Percentiles rank a stretch among this genome's conserved stretches.
Conservation (phyloP, 2,113 vertebrate species). For the Lagenorhynchus albirostris region DNA sequence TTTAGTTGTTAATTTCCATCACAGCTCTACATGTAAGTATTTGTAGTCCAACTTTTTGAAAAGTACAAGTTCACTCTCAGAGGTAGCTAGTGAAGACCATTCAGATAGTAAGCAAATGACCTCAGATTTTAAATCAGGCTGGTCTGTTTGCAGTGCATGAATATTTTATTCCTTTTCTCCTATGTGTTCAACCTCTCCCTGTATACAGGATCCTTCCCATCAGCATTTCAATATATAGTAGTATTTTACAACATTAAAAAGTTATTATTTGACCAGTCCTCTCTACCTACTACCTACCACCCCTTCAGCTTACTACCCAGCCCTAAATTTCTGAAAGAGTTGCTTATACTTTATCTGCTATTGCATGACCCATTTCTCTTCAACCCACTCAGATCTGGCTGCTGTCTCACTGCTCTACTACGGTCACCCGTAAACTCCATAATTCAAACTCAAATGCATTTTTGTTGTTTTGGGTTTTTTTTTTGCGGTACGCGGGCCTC, state of each 20-base stretch:
- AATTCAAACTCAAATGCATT: not conserved
- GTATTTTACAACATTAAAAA: not conserved
- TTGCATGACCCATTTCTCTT: not conserved
- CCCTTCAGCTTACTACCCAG: not conserved
- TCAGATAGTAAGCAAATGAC: not conserved
- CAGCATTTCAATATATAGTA: not conserved
- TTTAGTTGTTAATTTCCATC: not conserved
- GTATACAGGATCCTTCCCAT: not conserved
- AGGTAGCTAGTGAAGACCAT: not conserved
- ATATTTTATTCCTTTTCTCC: not conserved
- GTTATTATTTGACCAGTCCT: not conserved
- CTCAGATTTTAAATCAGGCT: not conserved
- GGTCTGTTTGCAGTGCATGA: not conserved
- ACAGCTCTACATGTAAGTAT: not conserved
- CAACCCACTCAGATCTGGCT: not conserved
- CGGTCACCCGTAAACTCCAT: not conserved
- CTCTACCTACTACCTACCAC: not conserved
- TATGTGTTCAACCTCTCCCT: not conserved
- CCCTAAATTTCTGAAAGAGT: not conserved
- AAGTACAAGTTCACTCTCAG: not conserved
- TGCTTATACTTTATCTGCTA: not conserved
- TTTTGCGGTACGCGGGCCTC: too few relatives aligned
- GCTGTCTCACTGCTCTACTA: not conserved
- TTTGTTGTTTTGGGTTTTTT: too few relatives aligned
- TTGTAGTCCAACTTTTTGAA: not conserved